These are phyloP conservation scores for Delphinapterus leucas DNA, from an alignment of 2,113 vertebrate genomes.

Conservation along the genomic window DNA sequence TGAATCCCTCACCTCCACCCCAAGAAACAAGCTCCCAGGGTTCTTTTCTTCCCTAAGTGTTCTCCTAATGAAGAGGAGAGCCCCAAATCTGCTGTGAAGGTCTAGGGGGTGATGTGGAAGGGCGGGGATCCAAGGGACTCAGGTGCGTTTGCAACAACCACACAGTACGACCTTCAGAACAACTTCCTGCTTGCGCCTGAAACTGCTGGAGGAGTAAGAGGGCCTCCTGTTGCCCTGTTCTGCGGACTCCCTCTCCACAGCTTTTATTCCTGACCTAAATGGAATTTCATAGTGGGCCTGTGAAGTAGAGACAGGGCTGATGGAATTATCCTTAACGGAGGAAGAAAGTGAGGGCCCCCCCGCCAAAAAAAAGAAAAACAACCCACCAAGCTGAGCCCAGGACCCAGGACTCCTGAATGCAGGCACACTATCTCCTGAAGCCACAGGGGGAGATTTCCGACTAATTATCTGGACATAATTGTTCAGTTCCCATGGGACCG, in stretches of 20 bases:
- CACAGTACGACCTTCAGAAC: conserved; percentile 9
- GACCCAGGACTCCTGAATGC: not conserved
- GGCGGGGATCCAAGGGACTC: not conserved
- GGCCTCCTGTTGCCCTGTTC: not conserved
- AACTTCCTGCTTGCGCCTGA: not conserved
- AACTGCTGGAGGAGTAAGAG: no score
- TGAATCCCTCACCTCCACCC: not conserved
- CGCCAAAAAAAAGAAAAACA: not conserved
- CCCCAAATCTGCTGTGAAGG: not conserved
- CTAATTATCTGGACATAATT: not conserved
- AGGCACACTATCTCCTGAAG: not conserved
- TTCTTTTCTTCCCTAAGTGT: not conserved
- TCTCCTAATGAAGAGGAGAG: not conserved
- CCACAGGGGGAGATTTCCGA: not conserved
- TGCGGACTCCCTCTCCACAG: not conserved
- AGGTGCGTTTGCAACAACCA: conserved; percentile 49
- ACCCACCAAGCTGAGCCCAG: not conserved
- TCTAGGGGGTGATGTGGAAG: not conserved
- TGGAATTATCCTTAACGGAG: not conserved
- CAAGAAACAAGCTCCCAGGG: not conserved
- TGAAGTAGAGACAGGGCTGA: not conserved
- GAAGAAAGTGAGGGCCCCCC: not conserved
- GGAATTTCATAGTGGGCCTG: not conserved
- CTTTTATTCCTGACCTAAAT: not conserved
- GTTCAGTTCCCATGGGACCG: not conserved